These are phyloP conservation scores for Acronicta psi DNA, from an alignment of 2,888 invertebrate species.

Conservation along the genomic window DNA sequence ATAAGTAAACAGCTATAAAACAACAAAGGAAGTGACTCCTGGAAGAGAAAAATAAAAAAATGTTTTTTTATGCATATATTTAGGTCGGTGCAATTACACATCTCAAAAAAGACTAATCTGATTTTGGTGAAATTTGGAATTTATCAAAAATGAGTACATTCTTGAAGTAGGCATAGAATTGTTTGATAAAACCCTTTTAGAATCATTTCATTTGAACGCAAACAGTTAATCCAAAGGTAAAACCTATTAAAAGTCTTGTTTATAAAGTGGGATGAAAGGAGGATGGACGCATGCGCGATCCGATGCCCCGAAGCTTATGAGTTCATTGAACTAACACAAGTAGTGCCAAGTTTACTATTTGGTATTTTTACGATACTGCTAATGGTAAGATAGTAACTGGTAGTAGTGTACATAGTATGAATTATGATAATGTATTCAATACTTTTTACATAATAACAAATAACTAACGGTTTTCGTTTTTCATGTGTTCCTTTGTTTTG, in stretches of 20 bases:
- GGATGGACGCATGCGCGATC: constrained; percentile 51
- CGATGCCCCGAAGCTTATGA: constrained; percentile 43
- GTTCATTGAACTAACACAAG: constrained; percentile 58
- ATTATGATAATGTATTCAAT: no score
- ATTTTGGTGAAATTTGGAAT: neutral
- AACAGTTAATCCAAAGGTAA: neutral
- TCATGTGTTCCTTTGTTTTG: no score
- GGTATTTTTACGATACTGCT: constrained; percentile 44
- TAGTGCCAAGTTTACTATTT: constrained; percentile 58
- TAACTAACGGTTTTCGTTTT: no score
- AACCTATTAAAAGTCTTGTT: constrained; percentile 22
- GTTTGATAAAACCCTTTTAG: neutral
- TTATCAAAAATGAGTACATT: neutral
- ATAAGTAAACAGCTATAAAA: constrained; percentile 29
- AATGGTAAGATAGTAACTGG: constrained; percentile 6
- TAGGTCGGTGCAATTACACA: no score
- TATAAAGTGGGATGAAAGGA: constrained; percentile 32
- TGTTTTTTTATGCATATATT: no score
- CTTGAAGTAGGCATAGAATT: no score
- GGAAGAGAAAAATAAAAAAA: constrained; percentile 4
- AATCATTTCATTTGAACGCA: neutral
- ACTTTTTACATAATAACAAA: neutral
- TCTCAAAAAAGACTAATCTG: constrained; percentile 3
- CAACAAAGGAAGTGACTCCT: constrained; percentile 29
- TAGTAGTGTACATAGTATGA: constrained; percentile 1